phyloP scores from a whole-genome alignment of 92 coral and sea anemone genomes.

The Nematostella vectensis region DNA sequence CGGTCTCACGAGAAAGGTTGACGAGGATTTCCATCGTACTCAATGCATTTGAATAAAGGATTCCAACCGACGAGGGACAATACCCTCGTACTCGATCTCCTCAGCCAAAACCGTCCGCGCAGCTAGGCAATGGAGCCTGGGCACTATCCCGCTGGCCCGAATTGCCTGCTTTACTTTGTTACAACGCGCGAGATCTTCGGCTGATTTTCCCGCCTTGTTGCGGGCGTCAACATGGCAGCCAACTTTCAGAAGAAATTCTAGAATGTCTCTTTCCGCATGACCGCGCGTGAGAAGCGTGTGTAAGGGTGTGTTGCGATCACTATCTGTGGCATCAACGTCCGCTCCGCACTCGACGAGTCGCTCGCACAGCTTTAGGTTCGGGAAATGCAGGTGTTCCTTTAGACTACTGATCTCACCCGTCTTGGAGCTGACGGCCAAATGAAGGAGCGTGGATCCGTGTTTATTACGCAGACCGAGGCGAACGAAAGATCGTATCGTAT shows the following conservation, averaged over 20 bases:
- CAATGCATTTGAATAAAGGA: constrained; percentile 60
- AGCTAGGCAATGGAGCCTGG: constrained; percentile 58
- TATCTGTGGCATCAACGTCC: constrained; percentile 38
- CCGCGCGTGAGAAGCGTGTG: constrained; percentile 62
- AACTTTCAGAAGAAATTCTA: constrained; percentile 35
- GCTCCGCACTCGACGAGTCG: constrained; percentile 56
- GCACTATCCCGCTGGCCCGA: constrained; percentile 39
- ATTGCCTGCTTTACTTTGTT: constrained; percentile 36
- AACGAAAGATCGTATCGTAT: constrained; percentile 42
- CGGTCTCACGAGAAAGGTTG: too few relatives aligned
- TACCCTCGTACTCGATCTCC: constrained; percentile 32
- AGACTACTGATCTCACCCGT: constrained; percentile 65
- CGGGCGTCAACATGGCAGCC: constrained; percentile 67
- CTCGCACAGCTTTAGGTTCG: constrained; percentile 46
- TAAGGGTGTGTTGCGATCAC: constrained; percentile 49
- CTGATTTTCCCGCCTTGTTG: constrained; percentile 43
- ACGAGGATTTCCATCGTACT: too few relatives aligned
- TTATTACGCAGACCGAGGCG: constrained; percentile 53
- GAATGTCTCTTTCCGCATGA: constrained; percentile 60
- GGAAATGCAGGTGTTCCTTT: constrained; percentile 74
- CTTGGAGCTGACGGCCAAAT: constrained; percentile 46
- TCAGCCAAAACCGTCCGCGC: constrained; percentile 42
- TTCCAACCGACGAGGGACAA: constrained; percentile 46
- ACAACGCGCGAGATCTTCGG: constrained; percentile 54
- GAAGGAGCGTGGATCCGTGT: constrained; percentile 50